A percentile compares a stretch with the other conserved stretches of the same genome.
phyloP scores from a whole-genome alignment of 2,888 invertebrate genomes.

The Cantharis nigra region DNA sequence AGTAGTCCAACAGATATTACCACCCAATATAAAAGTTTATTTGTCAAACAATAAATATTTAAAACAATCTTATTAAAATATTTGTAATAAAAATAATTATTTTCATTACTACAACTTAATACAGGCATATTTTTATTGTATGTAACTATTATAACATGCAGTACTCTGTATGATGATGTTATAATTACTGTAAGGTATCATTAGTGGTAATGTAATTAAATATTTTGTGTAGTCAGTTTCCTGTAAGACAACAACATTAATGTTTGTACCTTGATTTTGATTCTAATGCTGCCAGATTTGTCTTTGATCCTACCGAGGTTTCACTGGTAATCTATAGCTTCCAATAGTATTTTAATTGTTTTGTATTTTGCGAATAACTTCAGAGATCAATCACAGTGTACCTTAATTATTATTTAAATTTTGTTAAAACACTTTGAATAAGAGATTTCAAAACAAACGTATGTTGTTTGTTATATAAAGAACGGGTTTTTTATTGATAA shows the following conservation, averaged over 20 bases:
- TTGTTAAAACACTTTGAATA: not conserved
- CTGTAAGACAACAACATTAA: not conserved
- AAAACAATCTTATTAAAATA: no score
- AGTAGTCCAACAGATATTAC: no score
- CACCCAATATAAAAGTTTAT: no score
- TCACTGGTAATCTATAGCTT: not conserved
- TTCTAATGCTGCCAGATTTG: not conserved
- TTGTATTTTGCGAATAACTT: not conserved
- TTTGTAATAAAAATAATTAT: no score
- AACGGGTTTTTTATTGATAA: no score
- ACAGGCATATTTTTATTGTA: no score
- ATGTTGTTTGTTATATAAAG: no score
- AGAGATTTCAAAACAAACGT: no score
- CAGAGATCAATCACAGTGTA: not conserved
- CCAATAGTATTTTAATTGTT: not conserved
- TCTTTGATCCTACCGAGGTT: not conserved
- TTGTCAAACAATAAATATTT: no score
- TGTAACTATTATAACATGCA: not conserved
- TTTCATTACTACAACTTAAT: no score
- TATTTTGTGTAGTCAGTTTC: not conserved
- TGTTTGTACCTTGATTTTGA: not conserved
- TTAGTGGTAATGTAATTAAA: not conserved
- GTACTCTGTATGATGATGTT: not conserved
- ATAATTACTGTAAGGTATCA: not conserved
- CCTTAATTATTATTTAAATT: not conserved